Conservation (phyloP, 2,113 vertebrate genomes). For the Anhinga anhinga region DNA sequence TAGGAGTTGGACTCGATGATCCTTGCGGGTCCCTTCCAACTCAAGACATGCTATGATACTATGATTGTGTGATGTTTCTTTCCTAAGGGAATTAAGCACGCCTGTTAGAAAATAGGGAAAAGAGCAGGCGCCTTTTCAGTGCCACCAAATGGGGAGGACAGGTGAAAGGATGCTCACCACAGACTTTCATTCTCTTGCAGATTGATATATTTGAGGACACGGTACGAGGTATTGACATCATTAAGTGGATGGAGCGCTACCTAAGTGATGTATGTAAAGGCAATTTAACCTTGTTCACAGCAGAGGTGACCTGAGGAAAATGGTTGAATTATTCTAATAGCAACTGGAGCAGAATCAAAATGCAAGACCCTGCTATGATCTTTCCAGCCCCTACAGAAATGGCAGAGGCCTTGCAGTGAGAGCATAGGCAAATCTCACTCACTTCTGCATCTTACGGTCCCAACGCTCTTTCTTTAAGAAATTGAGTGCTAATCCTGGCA, state of each 20-base stretch:
- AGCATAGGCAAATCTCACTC: background rate
- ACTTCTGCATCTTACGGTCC: background rate
- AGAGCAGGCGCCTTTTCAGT: background rate
- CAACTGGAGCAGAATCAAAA: constrained; percentile 17
- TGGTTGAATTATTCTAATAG: background rate
- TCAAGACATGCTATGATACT: too few relatives aligned
- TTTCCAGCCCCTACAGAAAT: background rate
- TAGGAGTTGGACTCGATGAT: too few relatives aligned
- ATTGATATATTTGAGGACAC: constrained; percentile 93
- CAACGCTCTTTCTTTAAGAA: background rate
- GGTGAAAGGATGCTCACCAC: background rate
- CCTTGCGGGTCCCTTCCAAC: too few relatives aligned
- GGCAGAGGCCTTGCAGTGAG: background rate
- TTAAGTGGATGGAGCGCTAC: constrained; percentile 93
- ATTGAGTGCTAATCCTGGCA: background rate
- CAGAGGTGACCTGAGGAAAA: background rate
- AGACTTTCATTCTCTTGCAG: constrained; percentile 62
- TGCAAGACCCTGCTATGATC: background rate
- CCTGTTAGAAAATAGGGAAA: background rate
- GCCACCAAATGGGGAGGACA: background rate
- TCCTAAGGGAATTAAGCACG: background rate
- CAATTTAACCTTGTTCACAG: constrained; percentile 23
- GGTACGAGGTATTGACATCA: constrained; percentile 87
- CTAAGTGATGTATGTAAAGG: constrained; percentile 88
- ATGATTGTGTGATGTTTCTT: background rate